Evolutionary conservation across 2,113 vertebrate species (phyloP).

Genomic region (Anoura caudifer): DNA sequence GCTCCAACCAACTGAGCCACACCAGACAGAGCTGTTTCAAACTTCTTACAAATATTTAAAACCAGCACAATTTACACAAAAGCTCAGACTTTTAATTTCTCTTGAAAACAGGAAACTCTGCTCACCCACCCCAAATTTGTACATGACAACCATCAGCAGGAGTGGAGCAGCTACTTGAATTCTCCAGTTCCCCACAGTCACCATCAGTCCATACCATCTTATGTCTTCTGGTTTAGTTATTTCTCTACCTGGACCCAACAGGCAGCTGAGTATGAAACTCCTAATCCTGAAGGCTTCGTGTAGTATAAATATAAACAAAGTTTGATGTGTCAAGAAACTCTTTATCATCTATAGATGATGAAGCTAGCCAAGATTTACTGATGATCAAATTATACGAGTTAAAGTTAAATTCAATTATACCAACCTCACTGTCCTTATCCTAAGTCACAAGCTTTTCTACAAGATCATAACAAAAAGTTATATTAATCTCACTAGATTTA

Average conservation of each 20-base stretch:
- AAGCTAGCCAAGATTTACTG: background rate
- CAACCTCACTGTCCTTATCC: background rate
- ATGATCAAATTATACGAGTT: background rate
- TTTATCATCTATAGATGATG: background rate
- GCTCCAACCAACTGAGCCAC: no score
- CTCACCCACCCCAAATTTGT: background rate
- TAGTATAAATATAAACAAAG: background rate
- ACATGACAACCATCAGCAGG: background rate
- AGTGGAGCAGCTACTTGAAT: background rate
- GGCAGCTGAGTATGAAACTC: background rate
- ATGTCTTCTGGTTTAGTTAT: background rate
- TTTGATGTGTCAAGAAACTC: constrained; percentile 14
- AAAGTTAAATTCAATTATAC: constrained; percentile 20
- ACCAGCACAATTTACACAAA: background rate
- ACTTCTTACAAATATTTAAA: background rate
- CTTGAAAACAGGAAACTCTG: background rate
- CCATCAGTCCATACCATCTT: background rate
- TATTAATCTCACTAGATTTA: constrained; percentile 37
- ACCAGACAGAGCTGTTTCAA: background rate
- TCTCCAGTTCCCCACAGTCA: background rate
- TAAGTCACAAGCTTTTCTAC: constrained; percentile 10
- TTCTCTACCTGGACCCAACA: background rate
- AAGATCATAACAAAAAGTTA: constrained; percentile 18
- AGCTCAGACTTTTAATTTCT: background rate
- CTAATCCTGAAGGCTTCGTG: background rate